Conservation (phyloP, 2,113 vertebrate genomes). For the Myotis lucifugus region DNA sequence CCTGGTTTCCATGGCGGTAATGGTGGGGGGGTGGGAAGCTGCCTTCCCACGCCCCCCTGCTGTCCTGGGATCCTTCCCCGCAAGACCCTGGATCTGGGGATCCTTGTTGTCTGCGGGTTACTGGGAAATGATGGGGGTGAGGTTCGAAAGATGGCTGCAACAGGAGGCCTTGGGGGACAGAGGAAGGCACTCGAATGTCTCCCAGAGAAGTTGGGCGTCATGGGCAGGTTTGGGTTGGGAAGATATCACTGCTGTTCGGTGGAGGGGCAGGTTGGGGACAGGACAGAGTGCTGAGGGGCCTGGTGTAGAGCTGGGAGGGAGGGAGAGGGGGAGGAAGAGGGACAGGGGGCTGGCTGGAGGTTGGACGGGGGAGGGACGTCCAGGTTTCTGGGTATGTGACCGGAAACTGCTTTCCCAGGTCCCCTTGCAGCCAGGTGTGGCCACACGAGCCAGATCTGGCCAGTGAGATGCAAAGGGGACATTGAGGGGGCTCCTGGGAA, state of each 20-base stretch:
- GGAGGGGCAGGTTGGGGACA: too few species aligned
- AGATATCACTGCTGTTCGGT: background rate
- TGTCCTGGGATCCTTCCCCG: background rate
- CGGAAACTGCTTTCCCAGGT: background rate
- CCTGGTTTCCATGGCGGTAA: rapidly evolving
- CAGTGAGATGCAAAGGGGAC: background rate
- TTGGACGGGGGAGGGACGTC: background rate
- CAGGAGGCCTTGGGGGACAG: background rate
- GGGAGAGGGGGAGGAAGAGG: rapidly evolving
- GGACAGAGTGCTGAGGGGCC: too few species aligned
- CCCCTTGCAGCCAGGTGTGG: background rate
- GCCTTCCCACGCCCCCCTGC: rapidly evolving
- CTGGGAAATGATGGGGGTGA: background rate
- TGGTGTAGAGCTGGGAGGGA: background rate
- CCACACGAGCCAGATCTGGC: background rate
- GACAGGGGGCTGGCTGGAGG: background rate
- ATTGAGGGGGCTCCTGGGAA: background rate
- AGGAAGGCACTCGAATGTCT: background rate
- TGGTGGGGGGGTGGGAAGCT: background rate
- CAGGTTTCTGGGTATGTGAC: background rate
- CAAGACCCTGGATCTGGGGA: background rate
- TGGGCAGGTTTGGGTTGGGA: background rate
- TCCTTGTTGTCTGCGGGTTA: too few species aligned
- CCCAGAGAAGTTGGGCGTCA: background rate
- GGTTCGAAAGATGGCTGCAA: background rate